Percentiles rank a stretch among this genome's conserved stretches.
phyloP scores from a whole-genome alignment of 2,888 invertebrate species.

The Lampropteryx suffumata region DNA sequence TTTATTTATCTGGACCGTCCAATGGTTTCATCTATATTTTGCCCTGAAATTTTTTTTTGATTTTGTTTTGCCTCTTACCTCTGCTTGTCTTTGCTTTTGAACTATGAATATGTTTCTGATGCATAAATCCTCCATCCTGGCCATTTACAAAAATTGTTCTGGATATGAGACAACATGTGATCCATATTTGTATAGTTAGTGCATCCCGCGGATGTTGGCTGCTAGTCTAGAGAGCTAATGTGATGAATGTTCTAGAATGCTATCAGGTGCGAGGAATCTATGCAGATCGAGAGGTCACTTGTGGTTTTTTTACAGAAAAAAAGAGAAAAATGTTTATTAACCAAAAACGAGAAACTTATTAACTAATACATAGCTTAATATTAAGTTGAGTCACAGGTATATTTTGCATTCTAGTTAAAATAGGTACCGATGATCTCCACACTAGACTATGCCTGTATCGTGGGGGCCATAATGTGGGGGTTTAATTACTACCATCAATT shows the following conservation, averaged over 20 bases:
- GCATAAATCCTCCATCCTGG: conserved; percentile 57
- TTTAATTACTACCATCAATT: no score
- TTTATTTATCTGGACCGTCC: conserved; percentile 13
- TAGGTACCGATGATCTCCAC: no score
- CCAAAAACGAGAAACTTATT: no score
- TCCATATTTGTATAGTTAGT: conserved; percentile 61
- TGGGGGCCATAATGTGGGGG: no score
- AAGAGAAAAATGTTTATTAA: no score
- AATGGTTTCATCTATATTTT: conserved; percentile 10
- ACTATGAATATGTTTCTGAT: conserved; percentile 30
- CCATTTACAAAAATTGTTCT: conserved; percentile 72
- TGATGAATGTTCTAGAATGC: conserved; percentile 65
- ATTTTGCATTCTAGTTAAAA: no score
- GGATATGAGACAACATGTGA: conserved; percentile 64
- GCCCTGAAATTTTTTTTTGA: conserved; percentile 14
- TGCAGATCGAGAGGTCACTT: conserved; percentile 57
- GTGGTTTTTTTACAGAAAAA: conserved; percentile 17
- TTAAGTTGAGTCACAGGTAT: no score
- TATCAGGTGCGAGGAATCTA: conserved; percentile 60
- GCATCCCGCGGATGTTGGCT: conserved; percentile 68
- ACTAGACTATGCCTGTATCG: no score
- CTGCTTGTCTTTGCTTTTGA: conserved; percentile 28
- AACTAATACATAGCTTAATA: no score
- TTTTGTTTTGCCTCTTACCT: conserved; percentile 22
- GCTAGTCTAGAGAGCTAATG: conserved; percentile 61